phyloP scores from a whole-genome alignment of 2,113 vertebrate genomes.

The Cranoglanis bouderius region DNA sequence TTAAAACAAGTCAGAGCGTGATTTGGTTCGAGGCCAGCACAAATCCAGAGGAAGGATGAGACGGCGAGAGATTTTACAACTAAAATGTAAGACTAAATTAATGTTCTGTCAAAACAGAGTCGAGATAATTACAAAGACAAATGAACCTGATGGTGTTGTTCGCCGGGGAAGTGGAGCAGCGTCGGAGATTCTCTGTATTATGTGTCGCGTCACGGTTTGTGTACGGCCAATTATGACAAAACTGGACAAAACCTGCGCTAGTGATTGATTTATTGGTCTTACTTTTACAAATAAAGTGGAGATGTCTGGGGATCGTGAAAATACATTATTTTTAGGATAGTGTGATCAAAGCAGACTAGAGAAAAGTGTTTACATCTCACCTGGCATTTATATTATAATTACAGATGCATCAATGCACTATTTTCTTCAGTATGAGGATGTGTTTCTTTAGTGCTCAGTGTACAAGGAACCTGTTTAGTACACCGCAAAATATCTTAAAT shows the following conservation, averaged over 20 bases:
- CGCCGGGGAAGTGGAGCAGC: not conserved
- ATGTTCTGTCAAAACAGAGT: conserved; percentile 10
- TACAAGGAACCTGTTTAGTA: too few species aligned
- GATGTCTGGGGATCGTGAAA: not conserved
- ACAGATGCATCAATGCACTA: not conserved
- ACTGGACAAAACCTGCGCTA: not conserved
- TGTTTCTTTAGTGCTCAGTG: not conserved
- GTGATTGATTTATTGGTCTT: not conserved
- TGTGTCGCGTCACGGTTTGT: not conserved
- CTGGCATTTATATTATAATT: not conserved
- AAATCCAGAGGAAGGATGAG: not conserved
- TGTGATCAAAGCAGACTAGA: not conserved
- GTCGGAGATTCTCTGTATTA: not conserved
- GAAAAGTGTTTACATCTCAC: not conserved
- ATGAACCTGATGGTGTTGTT: not conserved
- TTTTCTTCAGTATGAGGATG: not conserved
- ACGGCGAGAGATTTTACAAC: not conserved
- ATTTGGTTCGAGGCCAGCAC: not conserved
- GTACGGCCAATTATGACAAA: not conserved
- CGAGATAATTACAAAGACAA: not conserved
- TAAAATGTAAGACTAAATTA: not conserved
- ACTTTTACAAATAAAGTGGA: not conserved
- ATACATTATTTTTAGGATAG: too few species aligned
- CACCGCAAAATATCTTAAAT: not conserved
- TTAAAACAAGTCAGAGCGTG: not conserved